phyloP scores from a whole-genome alignment of 2,113 vertebrate genomes.

The Poeciliopsis retropinna region DNA sequence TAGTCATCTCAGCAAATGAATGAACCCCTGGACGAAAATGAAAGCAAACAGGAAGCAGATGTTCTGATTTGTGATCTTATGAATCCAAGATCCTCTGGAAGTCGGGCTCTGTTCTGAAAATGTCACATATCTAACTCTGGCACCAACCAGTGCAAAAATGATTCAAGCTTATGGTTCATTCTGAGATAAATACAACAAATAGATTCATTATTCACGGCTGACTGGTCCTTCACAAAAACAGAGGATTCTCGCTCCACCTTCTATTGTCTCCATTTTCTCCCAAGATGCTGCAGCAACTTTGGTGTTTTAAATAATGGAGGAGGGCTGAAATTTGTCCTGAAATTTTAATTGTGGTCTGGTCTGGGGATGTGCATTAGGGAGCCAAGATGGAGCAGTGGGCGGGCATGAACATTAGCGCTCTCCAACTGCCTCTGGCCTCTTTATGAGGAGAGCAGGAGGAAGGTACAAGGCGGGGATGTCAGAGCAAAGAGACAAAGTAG shows the following conservation, averaged over 20 bases:
- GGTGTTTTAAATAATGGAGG: slow-evolving; percentile 77
- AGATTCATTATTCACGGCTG: background rate
- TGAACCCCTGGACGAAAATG: background rate
- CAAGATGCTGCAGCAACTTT: slow-evolving; percentile 49
- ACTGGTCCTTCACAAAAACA: background rate
- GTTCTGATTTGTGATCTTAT: background rate
- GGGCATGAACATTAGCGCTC: slow-evolving; percentile 69
- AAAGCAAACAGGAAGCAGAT: background rate
- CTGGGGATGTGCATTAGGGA: slow-evolving; percentile 75
- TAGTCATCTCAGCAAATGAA: background rate
- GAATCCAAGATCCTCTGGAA: background rate
- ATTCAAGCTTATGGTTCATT: background rate
- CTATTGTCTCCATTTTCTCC: slow-evolving; percentile 55
- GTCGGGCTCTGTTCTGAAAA: background rate
- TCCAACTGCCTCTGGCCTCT: slow-evolving; percentile 51
- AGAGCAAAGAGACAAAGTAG: slow-evolving; percentile 3
- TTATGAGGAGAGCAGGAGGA: slow-evolving; percentile 36
- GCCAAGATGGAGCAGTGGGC: slow-evolving; percentile 25
- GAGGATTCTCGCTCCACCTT: slow-evolving; percentile 34
- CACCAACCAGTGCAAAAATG: background rate
- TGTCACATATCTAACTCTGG: slow-evolving; percentile 11
- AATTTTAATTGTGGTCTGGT: slow-evolving; percentile 81
- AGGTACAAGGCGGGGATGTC: background rate
- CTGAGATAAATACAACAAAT: background rate
- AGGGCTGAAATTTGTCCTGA: slow-evolving; percentile 73